Base-by-base conservation (phyloP, 2,113 vertebrate genomes). In the Dermatemys mawii region DNA sequence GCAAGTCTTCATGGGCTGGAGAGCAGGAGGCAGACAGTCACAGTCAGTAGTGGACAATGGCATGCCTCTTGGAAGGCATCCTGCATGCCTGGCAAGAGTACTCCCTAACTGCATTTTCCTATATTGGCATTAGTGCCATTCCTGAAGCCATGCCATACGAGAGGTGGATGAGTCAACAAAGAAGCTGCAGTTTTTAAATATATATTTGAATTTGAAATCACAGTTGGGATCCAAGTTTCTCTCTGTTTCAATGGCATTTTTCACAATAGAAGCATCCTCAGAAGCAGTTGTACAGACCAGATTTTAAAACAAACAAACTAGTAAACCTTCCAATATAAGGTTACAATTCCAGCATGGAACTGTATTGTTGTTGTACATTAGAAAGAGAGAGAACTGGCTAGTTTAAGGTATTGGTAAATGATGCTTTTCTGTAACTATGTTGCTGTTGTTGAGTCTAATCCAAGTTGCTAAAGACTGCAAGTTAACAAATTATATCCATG, bases 111-210 rank as follows among this genome's bases (percentile, higher is more conserved):
- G 48, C 67, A 35, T 73, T 32, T 80, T 41, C 8, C n/a, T 85
- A 57, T 35, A 21, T 1, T 44, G 55, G 70, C 55, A n/a, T 14
- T 55, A 67, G 78, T 46, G 5, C 17, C 9, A 63, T 60, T 53
- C 12, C 54, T 32, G 19, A 32, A 86, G n/a, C 44, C 60, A 80
- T 44, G 63, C 5, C 44, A 6, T 1, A 0, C 2, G 57, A 19
- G 67, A 0, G 0, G 26, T 54, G 87, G 88, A 44, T 1, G 2
- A 78, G 46, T 29, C 1, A 0, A 16, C 10, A 35, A 51, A 16
- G 57, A 75, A 21, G 2, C 53, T 21, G 2, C 41, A 79, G 86
- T 78, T 29, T 44, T 80, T 13, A 14, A 0, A 54, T 54, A 54
- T 14, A 78, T 1, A 0, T 13, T 49, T 44, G 41, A 63, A 8